phyloP scores from a whole-genome alignment of 1,140 invertebrate species.

The Drosophila athabasca region DNA sequence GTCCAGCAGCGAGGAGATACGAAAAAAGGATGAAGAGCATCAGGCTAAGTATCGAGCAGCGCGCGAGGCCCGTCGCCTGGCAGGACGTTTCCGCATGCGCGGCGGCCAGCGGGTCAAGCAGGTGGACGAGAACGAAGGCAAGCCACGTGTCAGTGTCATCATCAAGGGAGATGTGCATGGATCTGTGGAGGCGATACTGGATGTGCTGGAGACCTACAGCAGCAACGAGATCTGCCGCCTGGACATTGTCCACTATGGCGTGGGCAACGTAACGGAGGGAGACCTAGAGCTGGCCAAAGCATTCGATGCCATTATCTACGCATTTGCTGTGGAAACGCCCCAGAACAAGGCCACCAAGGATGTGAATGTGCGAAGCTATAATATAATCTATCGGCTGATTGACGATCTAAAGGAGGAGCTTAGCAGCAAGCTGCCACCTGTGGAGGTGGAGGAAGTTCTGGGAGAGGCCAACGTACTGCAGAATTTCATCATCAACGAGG shows the following conservation, averaged over 20 bases:
- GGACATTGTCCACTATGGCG: slow-evolving; percentile 94
- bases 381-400: slow-evolving; percentile 96
- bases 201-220: slow-evolving; percentile 95
- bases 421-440: slow-evolving; percentile 88
- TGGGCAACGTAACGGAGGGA: slow-evolving; percentile 92
- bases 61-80: slow-evolving; percentile 86
- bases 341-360: slow-evolving; percentile 75
- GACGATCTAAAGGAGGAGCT: slow-evolving; percentile 94
- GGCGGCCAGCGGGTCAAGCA: slow-evolving; percentile 86
- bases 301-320: slow-evolving; percentile 94
- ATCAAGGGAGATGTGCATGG: slow-evolving; percentile 93
- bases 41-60: slow-evolving; percentile 87
- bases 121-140: slow-evolving; percentile 74
- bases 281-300: slow-evolving; percentile 94
- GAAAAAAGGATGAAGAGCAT: slow-evolving; percentile 89
- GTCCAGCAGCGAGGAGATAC: slow-evolving; percentile 86
- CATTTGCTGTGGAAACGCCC: slow-evolving; percentile 90
- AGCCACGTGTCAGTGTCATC: slow-evolving; percentile 86
- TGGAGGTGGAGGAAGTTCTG: slow-evolving; percentile 90
- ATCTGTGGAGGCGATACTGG: slow-evolving; percentile 96
- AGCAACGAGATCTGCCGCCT: slow-evolving; percentile 90
- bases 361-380: slow-evolving; percentile 88
- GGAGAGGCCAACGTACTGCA: slow-evolving; percentile 95
- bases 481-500: slow-evolving; percentile 92
- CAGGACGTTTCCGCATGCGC: slow-evolving; percentile 84